Percentiles rank a stretch among this genome's conserved stretches.
These are phyloP conservation scores for Acanthochromis polyacanthus DNA, from an alignment of 2,113 vertebrate species.

Conservation along the genomic window DNA sequence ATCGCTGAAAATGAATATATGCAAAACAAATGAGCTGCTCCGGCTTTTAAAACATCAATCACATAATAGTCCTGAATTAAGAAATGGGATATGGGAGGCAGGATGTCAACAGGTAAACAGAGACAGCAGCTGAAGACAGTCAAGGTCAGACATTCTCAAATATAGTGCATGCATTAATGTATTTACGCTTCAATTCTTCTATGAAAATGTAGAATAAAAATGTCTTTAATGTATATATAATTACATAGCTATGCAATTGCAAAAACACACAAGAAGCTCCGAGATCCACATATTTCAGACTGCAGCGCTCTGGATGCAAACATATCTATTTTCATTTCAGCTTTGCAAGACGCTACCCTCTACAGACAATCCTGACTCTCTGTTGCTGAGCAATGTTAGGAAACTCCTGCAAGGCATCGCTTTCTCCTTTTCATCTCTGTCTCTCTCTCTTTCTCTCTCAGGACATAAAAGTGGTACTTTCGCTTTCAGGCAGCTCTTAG, in stretches of 20 bases:
- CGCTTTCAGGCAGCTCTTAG: slow-evolving; percentile 62
- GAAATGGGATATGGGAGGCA: slow-evolving; percentile 52
- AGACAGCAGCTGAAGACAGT: slow-evolving; percentile 15
- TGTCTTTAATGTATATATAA: too few relatives aligned
- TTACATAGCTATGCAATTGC: too few relatives aligned
- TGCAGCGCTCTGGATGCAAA: slow-evolving; percentile 10
- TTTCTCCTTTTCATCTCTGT: slow-evolving; percentile 52
- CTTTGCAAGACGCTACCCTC: slow-evolving; percentile 20
- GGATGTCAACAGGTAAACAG: slow-evolving; percentile 61
- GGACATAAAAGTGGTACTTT: slow-evolving; percentile 55
- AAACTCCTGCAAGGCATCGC: slow-evolving; percentile 59
- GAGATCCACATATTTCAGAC: neutral
- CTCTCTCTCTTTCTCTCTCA: slow-evolving; percentile 28
- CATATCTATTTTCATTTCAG: slow-evolving; percentile 5
- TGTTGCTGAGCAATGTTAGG: slow-evolving; percentile 27
- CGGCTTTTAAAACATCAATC: slow-evolving; percentile 79
- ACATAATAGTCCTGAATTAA: slow-evolving; percentile 38
- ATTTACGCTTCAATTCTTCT: too few relatives aligned
- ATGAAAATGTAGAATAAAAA: slow-evolving; percentile 10
- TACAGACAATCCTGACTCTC: slow-evolving; percentile 36
- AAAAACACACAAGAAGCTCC: too few relatives aligned
- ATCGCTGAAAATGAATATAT: slow-evolving; percentile 80
- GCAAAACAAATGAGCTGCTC: slow-evolving; percentile 75
- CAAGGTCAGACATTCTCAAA: slow-evolving; percentile 44
- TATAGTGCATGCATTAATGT: neutral